Conservation (phyloP, 2,888 invertebrate species). For the Tortricodes alternella region DNA sequence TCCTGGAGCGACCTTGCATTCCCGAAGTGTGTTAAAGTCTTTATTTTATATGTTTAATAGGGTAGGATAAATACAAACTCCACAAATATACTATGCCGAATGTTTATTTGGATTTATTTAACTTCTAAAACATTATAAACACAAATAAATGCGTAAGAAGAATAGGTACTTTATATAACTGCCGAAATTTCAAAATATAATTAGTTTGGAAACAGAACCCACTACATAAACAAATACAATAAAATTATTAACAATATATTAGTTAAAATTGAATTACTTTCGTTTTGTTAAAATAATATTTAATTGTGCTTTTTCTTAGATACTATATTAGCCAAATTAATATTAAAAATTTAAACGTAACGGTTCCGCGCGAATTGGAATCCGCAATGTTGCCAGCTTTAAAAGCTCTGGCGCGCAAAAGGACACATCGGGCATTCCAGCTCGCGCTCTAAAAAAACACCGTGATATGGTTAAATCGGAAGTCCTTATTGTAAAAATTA, state of each 20-base stretch:
- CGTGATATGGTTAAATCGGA: slow-evolving; percentile 75
- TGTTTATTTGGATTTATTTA: slow-evolving; percentile 79
- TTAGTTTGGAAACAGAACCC: slow-evolving; percentile 58
- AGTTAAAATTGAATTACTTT: slow-evolving; percentile 61
- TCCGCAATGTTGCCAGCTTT: slow-evolving; percentile 54
- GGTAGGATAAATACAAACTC: slow-evolving; percentile 39
- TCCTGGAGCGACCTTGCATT: no score
- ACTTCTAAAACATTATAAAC: slow-evolving; percentile 79
- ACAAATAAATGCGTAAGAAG: slow-evolving; percentile 78
- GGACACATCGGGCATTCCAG: slow-evolving; percentile 41
- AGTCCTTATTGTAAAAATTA: slow-evolving; percentile 77
- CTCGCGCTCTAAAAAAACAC: slow-evolving; percentile 45
- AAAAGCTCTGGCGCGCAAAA: slow-evolving; percentile 42
- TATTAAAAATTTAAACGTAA: slow-evolving; percentile 47
- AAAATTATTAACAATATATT: slow-evolving; percentile 82
- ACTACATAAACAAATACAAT: slow-evolving; percentile 67
- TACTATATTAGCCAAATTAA: slow-evolving; percentile 78
- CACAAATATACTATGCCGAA: slow-evolving; percentile 73
- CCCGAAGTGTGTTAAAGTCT: no score
- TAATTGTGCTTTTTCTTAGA: slow-evolving; percentile 78
- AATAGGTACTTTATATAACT: slow-evolving; percentile 46
- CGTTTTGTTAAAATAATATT: slow-evolving; percentile 66
- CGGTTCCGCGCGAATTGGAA: slow-evolving; percentile 42
- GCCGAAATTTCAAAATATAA: slow-evolving; percentile 53
- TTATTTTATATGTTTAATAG: neutral